Percentiles rank a stretch among this genome's conserved stretches.
These are phyloP conservation scores for Amphiprion clarkii DNA, from an alignment of 2,797 vertebrate genomes.

Conservation along the genomic window DNA sequence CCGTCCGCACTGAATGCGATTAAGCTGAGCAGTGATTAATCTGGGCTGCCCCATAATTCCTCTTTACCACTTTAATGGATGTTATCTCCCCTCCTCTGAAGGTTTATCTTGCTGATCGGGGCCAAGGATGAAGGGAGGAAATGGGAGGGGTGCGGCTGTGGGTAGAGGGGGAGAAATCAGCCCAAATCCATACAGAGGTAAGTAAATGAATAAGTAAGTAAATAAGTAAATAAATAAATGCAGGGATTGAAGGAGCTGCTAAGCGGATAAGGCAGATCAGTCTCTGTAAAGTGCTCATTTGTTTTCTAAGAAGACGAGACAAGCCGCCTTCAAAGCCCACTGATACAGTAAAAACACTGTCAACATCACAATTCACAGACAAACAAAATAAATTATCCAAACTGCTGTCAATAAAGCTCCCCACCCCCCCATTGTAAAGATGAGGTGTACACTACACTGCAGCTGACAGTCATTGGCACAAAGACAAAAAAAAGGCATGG, in stretches of 20 bases:
- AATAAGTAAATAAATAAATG: slow-evolving; percentile 83
- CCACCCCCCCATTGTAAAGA: slow-evolving; percentile 32
- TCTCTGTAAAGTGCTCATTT: slow-evolving; percentile 85
- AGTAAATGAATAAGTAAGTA: slow-evolving; percentile 79
- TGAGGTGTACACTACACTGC: slow-evolving; percentile 31
- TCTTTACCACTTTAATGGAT: slow-evolving; percentile 87
- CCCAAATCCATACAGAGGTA: slow-evolving; percentile 80
- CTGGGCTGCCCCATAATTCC: slow-evolving; percentile 85
- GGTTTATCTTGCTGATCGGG: slow-evolving; percentile 86
- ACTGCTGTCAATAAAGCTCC: slow-evolving; percentile 73
- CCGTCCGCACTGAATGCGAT: slow-evolving; percentile 81
- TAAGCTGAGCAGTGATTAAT: slow-evolving; percentile 86
- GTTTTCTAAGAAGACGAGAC: slow-evolving; percentile 84
- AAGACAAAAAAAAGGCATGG: slow-evolving; percentile 12
- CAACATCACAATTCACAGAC: slow-evolving; percentile 74
- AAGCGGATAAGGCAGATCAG: slow-evolving; percentile 85
- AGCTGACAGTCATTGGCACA: slow-evolving; percentile 29
- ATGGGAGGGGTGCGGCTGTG: slow-evolving; percentile 45
- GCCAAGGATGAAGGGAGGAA: slow-evolving; percentile 72
- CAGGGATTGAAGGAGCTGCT: slow-evolving; percentile 78
- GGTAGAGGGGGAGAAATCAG: slow-evolving; percentile 52
- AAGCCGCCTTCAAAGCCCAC: slow-evolving; percentile 77
- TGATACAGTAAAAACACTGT: slow-evolving; percentile 75
- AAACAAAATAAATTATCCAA: slow-evolving; percentile 78
- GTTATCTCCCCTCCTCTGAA: slow-evolving; percentile 86